Conservation (phyloP, 2,888 invertebrate species). For the Lasioglossum calceatum region DNA sequence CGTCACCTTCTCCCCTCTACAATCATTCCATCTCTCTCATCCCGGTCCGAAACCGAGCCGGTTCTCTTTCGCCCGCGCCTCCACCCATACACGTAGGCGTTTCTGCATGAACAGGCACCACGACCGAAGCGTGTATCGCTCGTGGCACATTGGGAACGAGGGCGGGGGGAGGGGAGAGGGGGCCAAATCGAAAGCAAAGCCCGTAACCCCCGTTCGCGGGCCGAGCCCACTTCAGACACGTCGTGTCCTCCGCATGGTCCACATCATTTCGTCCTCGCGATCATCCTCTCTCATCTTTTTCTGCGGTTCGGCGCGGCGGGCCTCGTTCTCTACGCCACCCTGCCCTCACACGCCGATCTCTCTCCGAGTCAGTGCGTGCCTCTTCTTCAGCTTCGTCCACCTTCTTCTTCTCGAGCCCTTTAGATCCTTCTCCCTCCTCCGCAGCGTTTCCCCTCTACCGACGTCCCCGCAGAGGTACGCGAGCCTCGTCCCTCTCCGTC, state of each 20-base stretch:
- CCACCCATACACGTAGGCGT: constrained; percentile 51
- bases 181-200: constrained; percentile 74
- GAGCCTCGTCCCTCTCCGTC: constrained; percentile 8
- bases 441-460: neutral
- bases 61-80: constrained; percentile 28
- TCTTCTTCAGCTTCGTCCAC: neutral
- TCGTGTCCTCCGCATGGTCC: constrained; percentile 79
- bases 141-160: constrained; percentile 61
- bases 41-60: neutral
- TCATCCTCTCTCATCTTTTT: constrained; percentile 29
- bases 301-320: constrained; percentile 5
- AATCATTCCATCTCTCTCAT: constrained; percentile 11
- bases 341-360: neutral
- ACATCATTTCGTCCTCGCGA: constrained; percentile 68
- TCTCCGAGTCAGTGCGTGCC: neutral
- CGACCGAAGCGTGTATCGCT: constrained; percentile 51
- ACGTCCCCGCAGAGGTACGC: neutral
- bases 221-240: constrained; percentile 73
- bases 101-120: constrained; percentile 51
- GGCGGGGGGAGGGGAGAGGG: constrained; percentile 61
- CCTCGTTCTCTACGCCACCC: constrained; percentile 1
- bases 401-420: constrained; percentile 14
- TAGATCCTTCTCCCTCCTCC: neutral
- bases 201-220: constrained; percentile 75
- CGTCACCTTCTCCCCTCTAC: constrained; percentile 58